Conservation (phyloP, 2,888 invertebrate species). For the Cheilosia vulpina region DNA sequence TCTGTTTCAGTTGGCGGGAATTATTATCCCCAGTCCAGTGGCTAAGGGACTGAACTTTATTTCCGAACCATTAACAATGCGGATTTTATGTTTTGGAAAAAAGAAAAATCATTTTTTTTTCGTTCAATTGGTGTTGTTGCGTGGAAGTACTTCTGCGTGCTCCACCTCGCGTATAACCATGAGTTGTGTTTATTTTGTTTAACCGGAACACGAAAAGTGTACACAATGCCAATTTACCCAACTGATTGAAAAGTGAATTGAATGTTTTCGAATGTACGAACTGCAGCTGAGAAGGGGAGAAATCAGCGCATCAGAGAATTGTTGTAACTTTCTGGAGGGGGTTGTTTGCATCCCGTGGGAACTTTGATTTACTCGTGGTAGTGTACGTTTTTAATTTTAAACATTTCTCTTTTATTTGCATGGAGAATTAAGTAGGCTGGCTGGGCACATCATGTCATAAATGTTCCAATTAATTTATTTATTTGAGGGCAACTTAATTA, state of each 20-base stretch:
- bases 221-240: conserved; percentile 42
- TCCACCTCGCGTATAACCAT: conserved; percentile 9
- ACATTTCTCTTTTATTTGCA: conserved; percentile 13
- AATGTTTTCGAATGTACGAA: conserved; percentile 51
- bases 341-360: conserved; percentile 8
- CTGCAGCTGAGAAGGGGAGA: conserved; percentile 27
- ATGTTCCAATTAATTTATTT: conserved; percentile 5
- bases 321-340: not conserved
- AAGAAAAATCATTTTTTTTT: not conserved
- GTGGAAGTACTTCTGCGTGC: conserved; percentile 2
- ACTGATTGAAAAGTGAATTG: conserved; percentile 67
- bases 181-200: conserved; percentile 59
- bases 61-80: conserved; percentile 70
- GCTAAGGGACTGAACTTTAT: conserved; percentile 68
- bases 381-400: conserved; percentile 34
- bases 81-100: conserved; percentile 62
- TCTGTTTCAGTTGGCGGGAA: conserved; percentile 54
- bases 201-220: conserved; percentile 41
- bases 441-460: not conserved
- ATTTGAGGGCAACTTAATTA: not conserved
- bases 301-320: conserved; percentile 17
- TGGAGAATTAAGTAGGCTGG: not conserved
- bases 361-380: conserved; percentile 16
- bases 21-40: conserved; percentile 68
- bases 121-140: not conserved